Conservation (phyloP, 1,140 invertebrate genomes). For the Lutraria rhynchaena region DNA sequence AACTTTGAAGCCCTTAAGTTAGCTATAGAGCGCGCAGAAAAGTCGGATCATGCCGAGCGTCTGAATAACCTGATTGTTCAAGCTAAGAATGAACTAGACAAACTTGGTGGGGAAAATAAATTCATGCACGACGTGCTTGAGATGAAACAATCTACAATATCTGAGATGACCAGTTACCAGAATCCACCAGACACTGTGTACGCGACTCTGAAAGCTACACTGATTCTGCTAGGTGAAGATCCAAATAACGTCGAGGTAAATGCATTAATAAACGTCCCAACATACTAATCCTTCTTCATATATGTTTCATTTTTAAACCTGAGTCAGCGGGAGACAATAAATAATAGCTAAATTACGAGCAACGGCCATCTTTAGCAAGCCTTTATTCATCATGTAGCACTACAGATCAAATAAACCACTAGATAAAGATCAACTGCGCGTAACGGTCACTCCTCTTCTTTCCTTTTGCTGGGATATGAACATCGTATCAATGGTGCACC, state of each 20-base stretch:
- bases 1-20: constrained; percentile 22
- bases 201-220: constrained; percentile 41
- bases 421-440: too few species aligned
- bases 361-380: too few species aligned
- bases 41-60: background rate
- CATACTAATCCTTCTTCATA: too few species aligned
- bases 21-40: constrained; percentile 45
- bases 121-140: constrained; percentile 53
- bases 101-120: background rate
- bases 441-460: too few species aligned
- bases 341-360: too few species aligned
- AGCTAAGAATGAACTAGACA: constrained; percentile 14
- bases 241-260: constrained; percentile 37
- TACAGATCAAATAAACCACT: too few species aligned
- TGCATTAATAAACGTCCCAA: too few species aligned
- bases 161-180: constrained; percentile 43
- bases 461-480: too few species aligned
- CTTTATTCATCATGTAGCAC: too few species aligned
- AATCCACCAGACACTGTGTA: constrained; percentile 12
- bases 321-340: too few species aligned
- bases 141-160: constrained; percentile 51
- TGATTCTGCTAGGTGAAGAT: constrained; percentile 44
- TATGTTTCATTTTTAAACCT: too few species aligned
- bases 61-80: constrained; percentile 16
- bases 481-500: too few species aligned